Conservation (phyloP, 35 echinoderm and acorn worm genomes). For the Stichopus chloronotus region DNA sequence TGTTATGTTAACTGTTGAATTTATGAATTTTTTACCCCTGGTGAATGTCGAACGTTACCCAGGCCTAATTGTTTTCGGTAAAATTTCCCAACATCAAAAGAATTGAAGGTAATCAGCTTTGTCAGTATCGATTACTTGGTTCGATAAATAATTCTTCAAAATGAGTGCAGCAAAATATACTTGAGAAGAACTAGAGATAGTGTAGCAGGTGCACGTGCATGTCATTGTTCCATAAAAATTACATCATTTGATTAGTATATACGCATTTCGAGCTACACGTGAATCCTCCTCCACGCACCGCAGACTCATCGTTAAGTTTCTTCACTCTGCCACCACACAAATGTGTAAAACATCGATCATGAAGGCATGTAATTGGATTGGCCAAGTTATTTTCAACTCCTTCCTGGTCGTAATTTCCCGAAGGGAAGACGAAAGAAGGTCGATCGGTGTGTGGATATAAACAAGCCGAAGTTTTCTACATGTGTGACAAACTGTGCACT, state of each 20-base stretch:
- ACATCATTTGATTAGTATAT: background rate
- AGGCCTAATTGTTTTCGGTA: background rate
- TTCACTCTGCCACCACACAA: background rate
- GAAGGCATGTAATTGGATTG: background rate
- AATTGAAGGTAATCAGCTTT: background rate
- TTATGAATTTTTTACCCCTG: too few relatives aligned
- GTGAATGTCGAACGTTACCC: background rate
- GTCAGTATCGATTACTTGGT: background rate
- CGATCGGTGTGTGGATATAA: background rate
- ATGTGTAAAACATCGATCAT: background rate
- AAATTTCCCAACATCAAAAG: background rate
- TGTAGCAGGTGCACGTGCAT: background rate
- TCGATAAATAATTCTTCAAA: conserved; percentile 7
- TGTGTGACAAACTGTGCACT: too few relatives aligned
- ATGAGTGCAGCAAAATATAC: background rate
- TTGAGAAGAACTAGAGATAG: background rate
- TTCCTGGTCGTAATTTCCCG: background rate
- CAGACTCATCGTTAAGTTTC: background rate
- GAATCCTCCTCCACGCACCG: background rate
- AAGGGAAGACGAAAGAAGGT: background rate
- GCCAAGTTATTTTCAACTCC: conserved; percentile 15
- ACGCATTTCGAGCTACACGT: background rate
- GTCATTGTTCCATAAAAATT: background rate
- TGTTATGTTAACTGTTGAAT: too few relatives aligned
- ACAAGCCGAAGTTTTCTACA: too few relatives aligned